Base-by-base conservation (phyloP, 2,797 vertebrate species). In the Philypnodon macrostomus region DNA sequence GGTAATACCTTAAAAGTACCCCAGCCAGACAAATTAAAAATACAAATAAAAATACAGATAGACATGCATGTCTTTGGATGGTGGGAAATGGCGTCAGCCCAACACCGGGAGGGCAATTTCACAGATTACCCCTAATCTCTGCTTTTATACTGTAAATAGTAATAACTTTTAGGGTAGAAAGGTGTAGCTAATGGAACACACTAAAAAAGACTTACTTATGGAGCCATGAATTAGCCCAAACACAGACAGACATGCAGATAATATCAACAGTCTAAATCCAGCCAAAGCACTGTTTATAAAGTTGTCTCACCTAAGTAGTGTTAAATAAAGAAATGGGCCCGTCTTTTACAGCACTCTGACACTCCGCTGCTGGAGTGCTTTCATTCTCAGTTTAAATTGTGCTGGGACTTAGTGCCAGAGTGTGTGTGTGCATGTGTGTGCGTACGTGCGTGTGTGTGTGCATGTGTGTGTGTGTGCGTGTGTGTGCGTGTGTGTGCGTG, bases 321-420 rank as follows among this genome's bases (percentile, higher is more conserved):
- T 73, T 77, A 67, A 50, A 60, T 56, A 75, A 78, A 67, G 57
- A 59, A 66, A 65, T 34, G 7, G 24, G 40, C 29, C 45, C 16
- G 2, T 46, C 52, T 79, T 68, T 66, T 75, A 80, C 76, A 63
- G 59, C 60, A 49, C 67, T 72, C 55, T 52, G 67, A 72, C 49
- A 36, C 65, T 35, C 51, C 18, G 40, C 49, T 58, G 30, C 17
- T 48, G 21, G 52, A 75, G 61, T 62, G 66, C 75, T 84, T 87
- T 77, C 71, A 81, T 80, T 81, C 65, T 58, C 61, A 73, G 63
- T 73, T 68, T 67, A 72, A 83, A 85, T 85, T 84, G 67, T 67
- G 52, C 53, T 51, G 77, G 75, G 81, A 76, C 63, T 52, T 58
- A 76, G 75, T 39, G 70, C 48, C 17, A 0, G 7, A 35, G 35